Conservation (phyloP, 2,797 vertebrate species). For the Sciaenops ocellatus region DNA sequence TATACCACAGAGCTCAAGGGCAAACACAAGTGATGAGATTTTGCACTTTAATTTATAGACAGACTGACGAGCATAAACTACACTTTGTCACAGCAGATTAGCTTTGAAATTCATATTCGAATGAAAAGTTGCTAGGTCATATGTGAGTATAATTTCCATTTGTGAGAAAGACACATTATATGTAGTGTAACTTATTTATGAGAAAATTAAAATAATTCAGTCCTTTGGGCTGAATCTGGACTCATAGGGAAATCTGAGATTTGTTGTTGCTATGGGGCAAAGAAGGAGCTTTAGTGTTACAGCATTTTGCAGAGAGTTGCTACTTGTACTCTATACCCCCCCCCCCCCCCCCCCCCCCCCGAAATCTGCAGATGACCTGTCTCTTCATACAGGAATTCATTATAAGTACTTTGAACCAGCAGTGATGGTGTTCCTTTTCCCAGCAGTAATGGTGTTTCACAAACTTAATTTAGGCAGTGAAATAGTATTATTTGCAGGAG, state of each 20-base stretch:
- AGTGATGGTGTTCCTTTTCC: constrained; percentile 52
- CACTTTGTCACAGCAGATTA: constrained; percentile 13
- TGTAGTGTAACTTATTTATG: background rate
- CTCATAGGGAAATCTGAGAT: background rate
- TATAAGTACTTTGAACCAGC: constrained; percentile 42
- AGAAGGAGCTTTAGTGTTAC: background rate
- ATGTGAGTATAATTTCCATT: background rate
- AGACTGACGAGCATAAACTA: no score
- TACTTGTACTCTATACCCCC: background rate
- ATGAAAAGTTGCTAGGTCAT: background rate
- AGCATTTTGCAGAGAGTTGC: constrained; percentile 14
- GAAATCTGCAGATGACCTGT: constrained; percentile 33
- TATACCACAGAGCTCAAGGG: constrained; percentile 19
- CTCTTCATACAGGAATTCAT: constrained; percentile 46
- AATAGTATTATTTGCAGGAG: constrained; percentile 63
- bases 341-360: no score
- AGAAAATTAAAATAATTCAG: background rate
- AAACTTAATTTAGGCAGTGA: constrained; percentile 63
- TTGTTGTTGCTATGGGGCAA: constrained; percentile 1
- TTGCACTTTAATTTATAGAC: constrained; percentile 19
- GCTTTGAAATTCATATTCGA: background rate
- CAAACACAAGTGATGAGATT: constrained; percentile 19
- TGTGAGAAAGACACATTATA: background rate
- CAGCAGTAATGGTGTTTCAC: constrained; percentile 63
- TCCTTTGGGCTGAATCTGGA: background rate